phyloP scores from a whole-genome alignment of 1,140 invertebrate genomes.

The Drosophila nikananu region DNA sequence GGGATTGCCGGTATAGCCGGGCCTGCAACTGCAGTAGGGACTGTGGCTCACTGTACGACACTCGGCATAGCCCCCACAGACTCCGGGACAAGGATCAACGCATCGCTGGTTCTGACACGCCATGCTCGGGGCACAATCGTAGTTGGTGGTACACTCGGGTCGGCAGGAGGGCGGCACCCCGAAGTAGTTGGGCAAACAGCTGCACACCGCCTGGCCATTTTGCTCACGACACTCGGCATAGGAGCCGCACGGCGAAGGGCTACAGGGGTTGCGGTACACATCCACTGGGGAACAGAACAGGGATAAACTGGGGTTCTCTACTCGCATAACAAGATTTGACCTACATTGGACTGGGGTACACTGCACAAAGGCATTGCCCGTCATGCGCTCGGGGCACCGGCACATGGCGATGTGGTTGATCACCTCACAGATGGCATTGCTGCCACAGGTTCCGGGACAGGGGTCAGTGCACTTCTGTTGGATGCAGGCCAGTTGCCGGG shows the following conservation, averaged over 20 bases:
- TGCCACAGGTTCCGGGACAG: conserved; percentile 91
- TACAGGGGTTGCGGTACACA: conserved; percentile 87
- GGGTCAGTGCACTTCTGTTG: conserved; percentile 91
- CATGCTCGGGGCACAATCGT: conserved; percentile 88
- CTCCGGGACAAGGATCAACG: conserved; percentile 88
- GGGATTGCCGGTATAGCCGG: conserved; percentile 88
- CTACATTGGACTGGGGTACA: conserved; percentile 86
- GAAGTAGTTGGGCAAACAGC: conserved; percentile 88
- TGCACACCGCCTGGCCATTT: conserved; percentile 88
- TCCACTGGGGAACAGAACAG: conserved; percentile 45
- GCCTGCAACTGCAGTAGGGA: conserved; percentile 88
- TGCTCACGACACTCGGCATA: conserved; percentile 88
- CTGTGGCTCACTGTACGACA: conserved; percentile 88
- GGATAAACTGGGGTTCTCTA: conserved; percentile 10
- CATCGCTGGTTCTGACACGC: conserved; percentile 91
- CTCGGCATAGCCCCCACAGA: conserved; percentile 89
- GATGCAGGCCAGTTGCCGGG: conserved; percentile 90
- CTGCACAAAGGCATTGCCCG: conserved; percentile 91
- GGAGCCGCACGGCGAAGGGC: conserved; percentile 91
- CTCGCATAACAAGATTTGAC: conserved; percentile 19
- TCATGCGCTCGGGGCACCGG: conserved; percentile 89
- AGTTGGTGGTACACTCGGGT: conserved; percentile 89
- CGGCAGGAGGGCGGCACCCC: conserved; percentile 89
- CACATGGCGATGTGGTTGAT: conserved; percentile 92
- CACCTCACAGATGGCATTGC: conserved; percentile 90